phyloP scores from a whole-genome alignment of 2,888 invertebrate genomes.

The Leptopilina syphax region DNA sequence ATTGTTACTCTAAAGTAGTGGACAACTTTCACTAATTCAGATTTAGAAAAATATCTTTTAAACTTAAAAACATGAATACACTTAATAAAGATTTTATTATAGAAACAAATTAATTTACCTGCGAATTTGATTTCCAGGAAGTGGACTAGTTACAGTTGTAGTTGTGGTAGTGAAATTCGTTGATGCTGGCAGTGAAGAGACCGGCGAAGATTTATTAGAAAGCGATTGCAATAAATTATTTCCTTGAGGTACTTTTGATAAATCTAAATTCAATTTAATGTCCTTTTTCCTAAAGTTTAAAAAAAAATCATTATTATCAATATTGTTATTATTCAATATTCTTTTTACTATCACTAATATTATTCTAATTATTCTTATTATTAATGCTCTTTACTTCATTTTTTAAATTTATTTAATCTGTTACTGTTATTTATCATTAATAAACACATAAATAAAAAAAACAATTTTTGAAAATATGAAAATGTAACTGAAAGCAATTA shows the following conservation, averaged over 20 bases:
- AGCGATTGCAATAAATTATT: constrained; percentile 71
- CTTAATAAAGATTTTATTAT: neutral
- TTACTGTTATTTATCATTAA: too few species aligned
- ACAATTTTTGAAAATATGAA: too few species aligned
- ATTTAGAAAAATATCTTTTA: too few species aligned
- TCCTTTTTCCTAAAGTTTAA: constrained; percentile 71
- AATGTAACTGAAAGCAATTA: constrained; percentile 16
- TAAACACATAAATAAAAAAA: too few species aligned
- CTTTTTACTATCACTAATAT: too few species aligned
- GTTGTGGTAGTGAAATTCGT: constrained; percentile 77
- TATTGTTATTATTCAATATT: neutral
- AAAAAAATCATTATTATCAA: constrained; percentile 10
- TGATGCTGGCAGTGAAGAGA: constrained; percentile 71
- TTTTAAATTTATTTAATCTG: too few species aligned
- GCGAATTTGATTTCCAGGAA: constrained; percentile 74
- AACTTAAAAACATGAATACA: too few species aligned
- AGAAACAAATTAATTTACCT: constrained; percentile 62
- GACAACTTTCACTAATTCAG: too few species aligned
- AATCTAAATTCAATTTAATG: constrained; percentile 73
- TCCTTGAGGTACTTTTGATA: constrained; percentile 73
- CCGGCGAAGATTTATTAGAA: constrained; percentile 69
- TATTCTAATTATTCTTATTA: too few species aligned
- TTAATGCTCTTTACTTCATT: too few species aligned
- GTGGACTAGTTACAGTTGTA: constrained; percentile 78
- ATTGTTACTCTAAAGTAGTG: too few species aligned